These are phyloP conservation scores for Puffinus mauretanicus DNA, from an alignment of 2,113 vertebrate genomes.

Conservation along the genomic window DNA sequence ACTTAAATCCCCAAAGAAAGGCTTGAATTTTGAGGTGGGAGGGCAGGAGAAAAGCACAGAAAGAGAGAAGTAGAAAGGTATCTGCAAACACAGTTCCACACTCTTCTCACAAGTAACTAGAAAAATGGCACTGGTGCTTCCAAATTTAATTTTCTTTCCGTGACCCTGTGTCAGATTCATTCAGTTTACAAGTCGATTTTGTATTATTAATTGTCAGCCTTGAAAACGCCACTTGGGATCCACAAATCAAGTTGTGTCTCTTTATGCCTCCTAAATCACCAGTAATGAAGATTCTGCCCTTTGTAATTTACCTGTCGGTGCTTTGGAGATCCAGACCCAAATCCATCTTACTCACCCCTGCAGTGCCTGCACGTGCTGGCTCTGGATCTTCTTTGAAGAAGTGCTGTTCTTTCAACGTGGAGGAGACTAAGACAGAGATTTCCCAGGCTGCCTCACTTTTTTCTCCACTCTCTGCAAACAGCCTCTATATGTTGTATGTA, in stretches of 20 bases:
- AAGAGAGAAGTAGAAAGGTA: background rate
- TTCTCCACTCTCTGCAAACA: background rate
- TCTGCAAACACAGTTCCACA: background rate
- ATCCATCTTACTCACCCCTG: background rate
- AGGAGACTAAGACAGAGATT: background rate
- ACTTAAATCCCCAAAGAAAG: slow-evolving; percentile 24
- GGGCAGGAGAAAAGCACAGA: background rate
- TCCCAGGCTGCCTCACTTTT: background rate
- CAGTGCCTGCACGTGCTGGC: background rate
- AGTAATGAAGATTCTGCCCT: slow-evolving; percentile 31
- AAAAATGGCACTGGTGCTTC: slow-evolving; percentile 48
- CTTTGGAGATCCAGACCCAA: slow-evolving; percentile 8
- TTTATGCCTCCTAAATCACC: slow-evolving; percentile 29
- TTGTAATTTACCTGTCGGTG: background rate
- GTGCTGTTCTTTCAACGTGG: background rate
- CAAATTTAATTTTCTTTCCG: slow-evolving; percentile 58
- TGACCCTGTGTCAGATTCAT: slow-evolving; percentile 48
- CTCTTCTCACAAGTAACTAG: background rate
- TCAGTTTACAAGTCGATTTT: slow-evolving; percentile 43
- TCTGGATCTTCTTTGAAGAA: background rate
- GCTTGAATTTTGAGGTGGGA: background rate
- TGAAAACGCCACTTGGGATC: slow-evolving; percentile 38
- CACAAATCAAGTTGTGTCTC: slow-evolving; percentile 22
- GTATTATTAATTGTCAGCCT: slow-evolving; percentile 46
- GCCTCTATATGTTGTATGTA: background rate